A percentile compares a stretch with the other conserved stretches of the same genome.
Conservation (phyloP, 2,888 invertebrate species). For the Lasioglossum figueresi region DNA sequence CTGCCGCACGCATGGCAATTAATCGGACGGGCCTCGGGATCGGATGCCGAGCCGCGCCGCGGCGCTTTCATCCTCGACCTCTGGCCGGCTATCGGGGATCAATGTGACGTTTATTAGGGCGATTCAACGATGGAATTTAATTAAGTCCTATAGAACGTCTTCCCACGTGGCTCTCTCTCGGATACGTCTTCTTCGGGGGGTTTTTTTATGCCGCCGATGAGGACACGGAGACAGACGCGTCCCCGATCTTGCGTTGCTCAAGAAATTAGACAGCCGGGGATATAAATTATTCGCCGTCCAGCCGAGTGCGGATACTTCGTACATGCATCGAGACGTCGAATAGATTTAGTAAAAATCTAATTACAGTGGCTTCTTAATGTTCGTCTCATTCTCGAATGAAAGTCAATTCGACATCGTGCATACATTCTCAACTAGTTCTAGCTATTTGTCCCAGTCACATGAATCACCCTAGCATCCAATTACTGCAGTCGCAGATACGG, state of each 20-base stretch:
- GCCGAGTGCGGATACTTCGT: neutral
- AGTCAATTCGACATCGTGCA: neutral
- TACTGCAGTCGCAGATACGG: slow-evolving; percentile 20
- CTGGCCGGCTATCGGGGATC: slow-evolving; percentile 2
- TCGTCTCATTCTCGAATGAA: neutral
- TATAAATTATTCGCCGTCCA: neutral
- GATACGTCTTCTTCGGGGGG: neutral
- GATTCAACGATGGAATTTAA: slow-evolving; percentile 32
- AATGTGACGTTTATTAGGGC: slow-evolving; percentile 33
- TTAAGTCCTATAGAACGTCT: neutral
- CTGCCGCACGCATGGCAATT: slow-evolving; percentile 7
- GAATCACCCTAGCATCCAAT: slow-evolving; percentile 34
- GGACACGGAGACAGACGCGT: neutral
- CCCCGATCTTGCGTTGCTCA: neutral
- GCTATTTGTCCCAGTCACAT: neutral
- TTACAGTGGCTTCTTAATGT: neutral
- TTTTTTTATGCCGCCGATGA: neutral
- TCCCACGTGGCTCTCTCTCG: neutral
- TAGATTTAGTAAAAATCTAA: neutral
- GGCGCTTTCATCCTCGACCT: slow-evolving; percentile 25
- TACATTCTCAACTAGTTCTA: neutral
- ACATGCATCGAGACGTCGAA: neutral
- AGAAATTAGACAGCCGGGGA: neutral
- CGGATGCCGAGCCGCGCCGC: neutral
- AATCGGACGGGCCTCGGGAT: slow-evolving; percentile 3